A percentile compares a stretch with the other conserved stretches of the same genome.
Conservation (phyloP, 2,113 vertebrate genomes). For the Chrysemys picta region DNA sequence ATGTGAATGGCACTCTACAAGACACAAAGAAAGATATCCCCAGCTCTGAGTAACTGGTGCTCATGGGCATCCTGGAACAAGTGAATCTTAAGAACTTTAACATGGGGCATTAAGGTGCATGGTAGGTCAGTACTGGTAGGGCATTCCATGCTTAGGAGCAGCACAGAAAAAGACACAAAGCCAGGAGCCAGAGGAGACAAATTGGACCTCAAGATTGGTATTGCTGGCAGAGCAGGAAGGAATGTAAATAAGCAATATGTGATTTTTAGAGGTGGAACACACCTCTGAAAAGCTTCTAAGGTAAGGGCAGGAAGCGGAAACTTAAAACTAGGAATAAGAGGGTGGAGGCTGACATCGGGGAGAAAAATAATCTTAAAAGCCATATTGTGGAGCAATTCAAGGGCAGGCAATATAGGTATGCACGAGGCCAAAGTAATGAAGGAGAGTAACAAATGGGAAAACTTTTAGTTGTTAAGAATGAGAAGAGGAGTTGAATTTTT, state of each 20-base stretch:
- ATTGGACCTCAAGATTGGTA: neutral
- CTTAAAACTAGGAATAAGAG: neutral
- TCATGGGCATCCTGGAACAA: conserved; percentile 15
- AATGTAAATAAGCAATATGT: neutral
- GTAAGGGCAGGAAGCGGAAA: neutral
- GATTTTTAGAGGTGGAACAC: too few species aligned
- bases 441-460: neutral
- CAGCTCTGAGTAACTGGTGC: conserved; percentile 40
- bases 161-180: too few species aligned
- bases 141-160: too few species aligned
- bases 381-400: neutral
- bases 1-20: neutral
- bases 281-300: neutral
- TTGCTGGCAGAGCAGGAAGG: rapidly evolving
- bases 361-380: neutral
- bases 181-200: too few species aligned
- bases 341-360: neutral
- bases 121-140: neutral
- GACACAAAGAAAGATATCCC: conserved; percentile 19
- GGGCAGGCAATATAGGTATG: neutral
- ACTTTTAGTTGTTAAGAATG: neutral
- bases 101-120: neutral
- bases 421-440: neutral
- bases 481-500: neutral
- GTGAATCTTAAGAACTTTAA: neutral